Percentiles rank a stretch among this genome's conserved stretches.
Conservation (phyloP, 2,113 vertebrate genomes). For the Notarius quadriscutis region DNA sequence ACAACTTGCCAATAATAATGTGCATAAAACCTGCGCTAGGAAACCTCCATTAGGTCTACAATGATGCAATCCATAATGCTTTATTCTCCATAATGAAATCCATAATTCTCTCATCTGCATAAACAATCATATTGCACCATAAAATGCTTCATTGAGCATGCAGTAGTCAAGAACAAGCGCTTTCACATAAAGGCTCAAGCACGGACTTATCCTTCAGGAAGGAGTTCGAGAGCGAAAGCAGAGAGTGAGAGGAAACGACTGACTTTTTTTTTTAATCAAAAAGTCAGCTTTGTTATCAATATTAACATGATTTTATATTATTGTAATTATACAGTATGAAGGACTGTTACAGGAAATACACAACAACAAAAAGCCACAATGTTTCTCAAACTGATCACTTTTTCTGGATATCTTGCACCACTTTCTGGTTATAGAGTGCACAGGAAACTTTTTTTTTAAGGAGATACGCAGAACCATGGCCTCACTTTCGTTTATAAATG, state of each 20-base stretch:
- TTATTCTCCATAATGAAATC: not conserved
- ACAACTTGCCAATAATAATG: not conserved
- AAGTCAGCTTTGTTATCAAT: not conserved
- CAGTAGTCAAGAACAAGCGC: not conserved
- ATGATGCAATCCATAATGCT: conserved; percentile 38
- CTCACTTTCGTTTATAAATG: too few relatives aligned
- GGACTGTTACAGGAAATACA: not conserved
- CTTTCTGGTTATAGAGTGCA: conserved; percentile 12
- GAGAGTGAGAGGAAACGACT: not conserved
- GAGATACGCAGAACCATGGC: too few relatives aligned
- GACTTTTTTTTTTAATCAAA: not conserved
- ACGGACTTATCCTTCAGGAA: too few relatives aligned
- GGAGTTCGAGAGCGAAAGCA: not conserved
- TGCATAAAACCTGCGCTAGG: conserved; percentile 5
- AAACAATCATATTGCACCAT: not conserved
- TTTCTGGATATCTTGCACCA: not conserved
- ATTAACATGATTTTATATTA: not conserved
- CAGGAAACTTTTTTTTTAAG: not conserved
- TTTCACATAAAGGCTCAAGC: not conserved
- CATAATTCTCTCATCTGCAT: conserved; percentile 24
- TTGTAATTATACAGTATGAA: not conserved
- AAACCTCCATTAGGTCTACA: conserved; percentile 50
- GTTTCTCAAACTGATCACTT: not conserved
- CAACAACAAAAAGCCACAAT: not conserved
- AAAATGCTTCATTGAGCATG: conserved; percentile 18